Base-by-base conservation (phyloP, 1,140 invertebrate genomes). In the Tribolium castaneum region DNA sequence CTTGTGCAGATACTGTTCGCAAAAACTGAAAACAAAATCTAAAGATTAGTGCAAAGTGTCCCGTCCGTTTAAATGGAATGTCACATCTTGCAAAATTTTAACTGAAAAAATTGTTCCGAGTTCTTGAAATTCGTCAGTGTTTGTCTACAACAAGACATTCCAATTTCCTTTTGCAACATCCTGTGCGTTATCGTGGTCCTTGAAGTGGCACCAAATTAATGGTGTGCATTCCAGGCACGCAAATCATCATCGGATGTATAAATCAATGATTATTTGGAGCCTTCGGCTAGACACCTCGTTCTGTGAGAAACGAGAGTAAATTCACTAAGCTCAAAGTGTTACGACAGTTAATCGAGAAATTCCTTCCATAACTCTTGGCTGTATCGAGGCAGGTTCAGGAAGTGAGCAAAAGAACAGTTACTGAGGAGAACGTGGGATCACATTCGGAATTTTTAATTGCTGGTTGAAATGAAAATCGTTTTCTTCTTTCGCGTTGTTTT, bases 321-420 rank as follows among this genome's bases (percentile, higher is more conserved):
- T 73, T 73, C 71, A 73, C 50, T 73, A 25, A 54, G 9, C 30
- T 54, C 25, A 73, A 73, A 73, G 71, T 73, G 71, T 73, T 73
- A 73, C 71, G 71, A 73, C 71, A 73, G 71, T 73, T 73, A 73
- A 9, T 49, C 70, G 70, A 14, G 12, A 16, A 72, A 72, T 72
- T 72, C 50, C 39, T 66, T 66, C 12, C 25, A 66, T 66, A 66
- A 66, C 59, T 35, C 54, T n/a, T 35, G 12, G 7, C 16, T 59
- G 54, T 59, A 22, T 66, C 59, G 59, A 66, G 34, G 25, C 30
- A 66, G 25, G 71, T 73, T 73, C 71, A 73, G 71, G 71, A 73
- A 73, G 71, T 73, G 49, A 54, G 22, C 52, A 72, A 73, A 73
- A 51, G 49, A 73, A 73, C 25, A 73, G 25, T 73, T 54, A 73